Percentiles rank a stretch among this genome's conserved stretches.
These are phyloP conservation scores for Panthera tigris DNA, from an alignment of 2,113 vertebrate genomes.

Conservation along the genomic window DNA sequence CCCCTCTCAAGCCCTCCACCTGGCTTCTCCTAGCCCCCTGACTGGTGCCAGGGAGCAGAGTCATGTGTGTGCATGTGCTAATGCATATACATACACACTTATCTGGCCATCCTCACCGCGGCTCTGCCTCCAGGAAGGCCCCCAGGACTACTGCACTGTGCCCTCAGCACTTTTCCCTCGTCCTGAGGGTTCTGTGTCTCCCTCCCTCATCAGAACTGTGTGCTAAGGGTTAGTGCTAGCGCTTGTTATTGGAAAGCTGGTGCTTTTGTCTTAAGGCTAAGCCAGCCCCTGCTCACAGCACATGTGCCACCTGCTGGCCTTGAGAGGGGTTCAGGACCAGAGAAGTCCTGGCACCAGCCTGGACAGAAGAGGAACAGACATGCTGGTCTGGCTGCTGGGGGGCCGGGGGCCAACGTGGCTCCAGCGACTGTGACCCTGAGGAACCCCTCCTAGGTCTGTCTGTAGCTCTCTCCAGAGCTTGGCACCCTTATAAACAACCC, in stretches of 20 bases:
- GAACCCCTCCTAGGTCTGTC: too few species aligned
- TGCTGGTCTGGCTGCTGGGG: not conserved
- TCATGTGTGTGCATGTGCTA: too few species aligned
- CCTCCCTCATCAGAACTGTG: not conserved
- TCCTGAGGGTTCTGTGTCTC: not conserved
- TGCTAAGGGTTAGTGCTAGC: not conserved
- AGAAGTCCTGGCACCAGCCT: not conserved
- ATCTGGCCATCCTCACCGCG: too few species aligned
- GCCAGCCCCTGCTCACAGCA: not conserved
- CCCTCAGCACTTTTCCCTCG: rapidly evolving
- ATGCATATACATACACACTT: rapidly evolving
- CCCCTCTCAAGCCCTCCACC: rapidly evolving
- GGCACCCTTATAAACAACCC: too few species aligned
- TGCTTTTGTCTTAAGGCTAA: not conserved
- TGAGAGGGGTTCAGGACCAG: not conserved
- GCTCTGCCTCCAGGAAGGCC: not conserved
- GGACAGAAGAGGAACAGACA: not conserved
- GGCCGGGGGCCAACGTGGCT: too few species aligned
- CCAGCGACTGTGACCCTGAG: not conserved
- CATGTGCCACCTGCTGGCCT: not conserved
- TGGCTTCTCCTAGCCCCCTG: not conserved
- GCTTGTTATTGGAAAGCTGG: not conserved
- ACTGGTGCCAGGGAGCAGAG: rapidly evolving
- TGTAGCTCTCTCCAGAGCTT: not conserved
- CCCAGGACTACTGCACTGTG: not conserved